Base-by-base conservation (phyloP, 2,888 invertebrate species). In the Sphaeridia pumilis region DNA sequence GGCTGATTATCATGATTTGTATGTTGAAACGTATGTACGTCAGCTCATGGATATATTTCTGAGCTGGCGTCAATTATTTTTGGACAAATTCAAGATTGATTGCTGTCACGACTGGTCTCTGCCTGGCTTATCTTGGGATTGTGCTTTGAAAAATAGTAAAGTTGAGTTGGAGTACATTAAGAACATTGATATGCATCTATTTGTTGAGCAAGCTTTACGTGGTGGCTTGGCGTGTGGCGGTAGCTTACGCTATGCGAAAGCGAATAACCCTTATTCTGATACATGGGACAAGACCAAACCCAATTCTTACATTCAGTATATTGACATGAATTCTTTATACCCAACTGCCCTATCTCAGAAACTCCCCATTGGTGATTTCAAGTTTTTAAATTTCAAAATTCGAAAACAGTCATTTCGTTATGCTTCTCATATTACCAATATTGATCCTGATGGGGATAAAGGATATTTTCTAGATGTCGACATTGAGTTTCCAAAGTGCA, bases 401-500 rank as follows among this genome's bases (percentile, higher is more conserved):
- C n/a, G n/a, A n/a, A n/a, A n/a, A n/a, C n/a, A n/a, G n/a, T n/a
- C n/a, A n/a, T n/a, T n/a, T n/a, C n/a, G n/a, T n/a, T n/a, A n/a
- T n/a, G n/a, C n/a, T n/a, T n/a, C n/a, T n/a, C n/a, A n/a, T n/a
- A n/a, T n/a, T n/a, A n/a, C n/a, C n/a, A n/a, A n/a, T n/a, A n/a
- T n/a, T n/a, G 21, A 28, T 0, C 56, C 61, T 20, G 56, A 64
- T 46, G 46, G 49, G 35, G 61, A 64, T 38, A 55, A 47, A 14
- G 70, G 69, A 0, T 70, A 68, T 53, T 67, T 72, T 27, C 58
- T 72, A 2, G 70, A 73, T 56, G 70, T 73, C 3, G 71, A 74
- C 55, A 52, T 74, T 25, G 64, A 68, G 27, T 72, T 73, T 61
- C 70, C 71, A 3, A 17, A 61, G 17, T 51, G 65, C 17, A 52